These are phyloP conservation scores for Thysanoteuthis rhombus DNA, from an alignment of 2,888 invertebrate genomes.

Conservation along the genomic window DNA sequence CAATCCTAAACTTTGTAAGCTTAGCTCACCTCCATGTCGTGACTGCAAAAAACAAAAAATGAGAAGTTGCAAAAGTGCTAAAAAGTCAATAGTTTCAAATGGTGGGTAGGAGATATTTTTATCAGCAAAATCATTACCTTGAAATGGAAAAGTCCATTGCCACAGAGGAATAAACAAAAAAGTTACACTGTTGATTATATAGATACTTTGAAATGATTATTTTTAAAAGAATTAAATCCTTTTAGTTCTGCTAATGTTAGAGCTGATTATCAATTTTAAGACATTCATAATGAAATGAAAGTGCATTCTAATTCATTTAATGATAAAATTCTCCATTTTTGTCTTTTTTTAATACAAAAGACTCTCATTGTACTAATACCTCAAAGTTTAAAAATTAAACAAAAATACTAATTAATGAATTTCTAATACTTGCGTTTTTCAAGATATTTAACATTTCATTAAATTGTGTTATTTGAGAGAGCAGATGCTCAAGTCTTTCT, in stretches of 20 bases:
- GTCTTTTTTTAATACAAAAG: not conserved
- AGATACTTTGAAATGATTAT: not conserved
- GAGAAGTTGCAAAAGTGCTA: not conserved
- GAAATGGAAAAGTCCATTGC: no score
- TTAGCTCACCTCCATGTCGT: slow-evolving; percentile 41
- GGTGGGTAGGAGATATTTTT: no score
- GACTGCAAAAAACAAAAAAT: slow-evolving; percentile 32
- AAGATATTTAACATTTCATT: not conserved
- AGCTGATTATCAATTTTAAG: not conserved
- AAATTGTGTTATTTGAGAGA: not conserved
- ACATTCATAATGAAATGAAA: not conserved
- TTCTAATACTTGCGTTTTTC: not conserved
- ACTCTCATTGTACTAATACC: not conserved
- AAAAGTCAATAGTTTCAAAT: no score
- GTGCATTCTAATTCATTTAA: not conserved
- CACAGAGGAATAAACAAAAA: no score
- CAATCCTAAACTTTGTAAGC: slow-evolving; percentile 41
- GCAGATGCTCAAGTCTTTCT: not conserved
- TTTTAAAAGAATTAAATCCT: not conserved
- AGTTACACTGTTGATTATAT: no score
- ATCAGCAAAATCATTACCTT: no score
- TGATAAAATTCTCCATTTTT: not conserved
- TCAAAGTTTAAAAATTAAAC: not conserved
- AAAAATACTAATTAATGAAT: not conserved
- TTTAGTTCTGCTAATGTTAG: not conserved